Percentiles rank a stretch among this genome's conserved stretches.
Conservation (phyloP, 2,797 vertebrate genomes). For the Manis pentadactyla region DNA sequence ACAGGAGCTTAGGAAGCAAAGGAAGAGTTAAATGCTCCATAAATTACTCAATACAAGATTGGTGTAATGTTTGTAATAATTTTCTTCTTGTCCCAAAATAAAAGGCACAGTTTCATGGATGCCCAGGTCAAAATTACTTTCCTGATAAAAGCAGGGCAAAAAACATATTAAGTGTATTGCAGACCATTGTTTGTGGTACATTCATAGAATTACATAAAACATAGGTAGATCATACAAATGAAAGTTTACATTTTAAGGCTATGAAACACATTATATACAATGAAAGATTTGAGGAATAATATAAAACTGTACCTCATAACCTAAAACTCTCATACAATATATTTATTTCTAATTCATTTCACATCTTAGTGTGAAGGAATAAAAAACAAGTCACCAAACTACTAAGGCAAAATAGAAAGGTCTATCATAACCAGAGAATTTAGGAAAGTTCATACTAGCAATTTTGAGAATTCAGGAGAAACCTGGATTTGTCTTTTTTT, state of each 20-base stretch:
- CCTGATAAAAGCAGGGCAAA: not conserved
- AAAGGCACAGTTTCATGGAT: not conserved
- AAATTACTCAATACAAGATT: not conserved
- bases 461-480: not conserved
- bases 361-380: not conserved
- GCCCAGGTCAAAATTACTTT: not conserved
- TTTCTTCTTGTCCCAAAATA: not conserved
- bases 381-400: not conserved
- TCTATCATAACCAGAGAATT: not conserved
- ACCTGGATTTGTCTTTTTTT: not conserved
- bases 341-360: not conserved
- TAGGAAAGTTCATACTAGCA: not conserved
- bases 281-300: not conserved
- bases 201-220: not conserved
- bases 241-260: not conserved
- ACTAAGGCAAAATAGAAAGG: slow-evolving; percentile 4
- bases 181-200: not conserved
- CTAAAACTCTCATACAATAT: not conserved
- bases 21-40: not conserved
- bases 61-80: not conserved
- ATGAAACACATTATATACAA: not conserved
- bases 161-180: not conserved
- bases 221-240: not conserved
- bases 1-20: not conserved
- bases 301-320: not conserved